Base-by-base conservation (phyloP, 2,888 invertebrate genomes). In the Philaethria dido region DNA sequence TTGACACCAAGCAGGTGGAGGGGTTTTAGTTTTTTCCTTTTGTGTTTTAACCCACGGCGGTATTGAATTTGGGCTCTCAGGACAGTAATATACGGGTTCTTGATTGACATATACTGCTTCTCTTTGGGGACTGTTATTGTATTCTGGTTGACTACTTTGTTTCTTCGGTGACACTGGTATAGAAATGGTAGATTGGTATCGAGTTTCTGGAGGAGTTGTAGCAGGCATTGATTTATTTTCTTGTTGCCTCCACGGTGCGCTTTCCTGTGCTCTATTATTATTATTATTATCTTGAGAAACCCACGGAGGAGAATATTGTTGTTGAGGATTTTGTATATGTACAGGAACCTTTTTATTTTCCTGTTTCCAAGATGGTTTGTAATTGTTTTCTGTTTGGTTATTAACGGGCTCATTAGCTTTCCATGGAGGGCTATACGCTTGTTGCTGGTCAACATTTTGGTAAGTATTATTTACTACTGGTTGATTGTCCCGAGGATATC, bases 1-100 rank as follows among this genome's bases (percentile, higher is more conserved):
- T 71, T 90, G 91, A 70, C 85, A 84, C 93, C 93, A 93, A 14
- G 76, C 85, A 6, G 93, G 93, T 5, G 93, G 93, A 29, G 92
- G 92, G 45, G 92, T 92, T 75, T 91, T 92, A 0, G 93, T 92
- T 74, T 89, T 92, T 75, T 93, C 92, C 69, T 92, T 92, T 70
- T 92, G 92, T 20, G 90, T 83, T 74, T 89, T 90, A 1, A 91
- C 92, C 88, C 89, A 93, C 1, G 92, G 87, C 48, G 93, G 89
- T 66, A 92, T 83, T 14, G 89, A 82, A 69, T 92, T 89, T 1
- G 92, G 90, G 74, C 91, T 93, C 4, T 90, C 93, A 1, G 92
- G 88, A 66, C 90, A 91, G 66, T 81, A 91, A 73, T 85, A 92
- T 0, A 91, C 86, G 45, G 92, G 92, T 73, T 92, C 91, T 71